Conservation (phyloP, 2,888 invertebrate genomes). For the Eristalis tenax region DNA sequence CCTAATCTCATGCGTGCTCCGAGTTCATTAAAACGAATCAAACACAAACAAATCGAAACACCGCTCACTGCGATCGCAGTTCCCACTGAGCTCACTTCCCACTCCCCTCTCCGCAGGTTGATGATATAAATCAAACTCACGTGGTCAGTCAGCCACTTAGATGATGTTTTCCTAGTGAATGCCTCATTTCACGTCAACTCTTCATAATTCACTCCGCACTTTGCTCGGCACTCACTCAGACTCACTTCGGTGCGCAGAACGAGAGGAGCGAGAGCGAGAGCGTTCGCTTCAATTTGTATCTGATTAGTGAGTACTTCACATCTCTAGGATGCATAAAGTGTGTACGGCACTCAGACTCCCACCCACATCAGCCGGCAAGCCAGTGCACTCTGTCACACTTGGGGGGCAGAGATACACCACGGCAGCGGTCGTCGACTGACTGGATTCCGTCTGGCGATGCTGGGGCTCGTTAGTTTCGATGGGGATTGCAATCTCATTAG, state of each 20-base stretch:
- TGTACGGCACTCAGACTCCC: too few species aligned
- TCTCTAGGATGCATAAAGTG: neutral
- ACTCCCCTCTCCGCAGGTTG: neutral
- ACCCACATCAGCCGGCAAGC: too few species aligned
- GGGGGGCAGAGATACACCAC: neutral
- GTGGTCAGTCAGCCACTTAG: neutral
- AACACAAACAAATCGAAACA: neutral
- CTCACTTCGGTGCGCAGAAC: neutral
- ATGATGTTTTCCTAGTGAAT: neutral
- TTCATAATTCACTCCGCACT: neutral
- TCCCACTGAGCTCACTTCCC: neutral
- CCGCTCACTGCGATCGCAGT: neutral
- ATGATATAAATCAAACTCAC: neutral
- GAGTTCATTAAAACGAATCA: neutral
- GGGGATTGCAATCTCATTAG: constrained; percentile 68
- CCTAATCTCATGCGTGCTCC: neutral
- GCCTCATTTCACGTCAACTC: neutral
- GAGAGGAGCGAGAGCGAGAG: neutral
- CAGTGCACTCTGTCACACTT: too few species aligned
- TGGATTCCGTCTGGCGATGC: neutral
- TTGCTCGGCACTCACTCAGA: neutral
- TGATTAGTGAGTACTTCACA: neutral
- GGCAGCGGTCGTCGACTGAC: neutral
- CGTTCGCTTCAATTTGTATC: neutral
- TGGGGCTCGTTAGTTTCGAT: constrained; percentile 69